Evolutionary conservation across 2,113 vertebrate genomes (phyloP), one percentile per base, ranked within the genome.

Genomic region (Thermophis baileyi): DNA sequence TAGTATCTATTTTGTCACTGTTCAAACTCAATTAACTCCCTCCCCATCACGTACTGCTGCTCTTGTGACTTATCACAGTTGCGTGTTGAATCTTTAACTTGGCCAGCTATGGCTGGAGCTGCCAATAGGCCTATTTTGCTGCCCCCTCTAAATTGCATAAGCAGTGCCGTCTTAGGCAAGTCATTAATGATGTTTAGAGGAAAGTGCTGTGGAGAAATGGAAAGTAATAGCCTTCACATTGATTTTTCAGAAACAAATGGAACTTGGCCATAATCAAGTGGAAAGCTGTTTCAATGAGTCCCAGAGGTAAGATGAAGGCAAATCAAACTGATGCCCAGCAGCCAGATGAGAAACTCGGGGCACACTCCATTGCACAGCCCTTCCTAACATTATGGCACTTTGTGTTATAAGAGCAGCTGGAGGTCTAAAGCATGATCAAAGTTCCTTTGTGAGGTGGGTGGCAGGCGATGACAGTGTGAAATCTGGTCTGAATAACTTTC

Each of bases 21-120:
- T 95, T 95, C 95, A 95, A 95, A 96, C 60, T 94, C 95, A 94
- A 95, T 95, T 95, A 96, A 91, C 94, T 95, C 87, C 87, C 91
- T 91, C 93, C 60, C 25, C 93, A 55, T 74, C 69, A 47, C 87
- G 6, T 27, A 51, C 27, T 30, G 89, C 85, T 91, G 93, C 89
- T 57, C 92, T 63, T 44, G 92, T 90, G 92, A 96, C 95, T 96
- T 94, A 92, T 20, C 10, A 1, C 89, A 88, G 35, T 40, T 46
- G 88, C 10, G 51, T 81, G 92, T 91, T 89, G 94, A 96, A 95
- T 92, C 90, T 91, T 93, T 89, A 90, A 57, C 57, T 92, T 93
- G 94, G 93, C 95, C 60, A 95, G 91, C 54, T 85, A 92, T 91
- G 89, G 54, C 81, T 86, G 94, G 90, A 91, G 57, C 91, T 55